Evolutionary conservation across 64 coral and sea anemone genomes (phyloP).

Genomic region (Dendronephthya gigantea): DNA sequence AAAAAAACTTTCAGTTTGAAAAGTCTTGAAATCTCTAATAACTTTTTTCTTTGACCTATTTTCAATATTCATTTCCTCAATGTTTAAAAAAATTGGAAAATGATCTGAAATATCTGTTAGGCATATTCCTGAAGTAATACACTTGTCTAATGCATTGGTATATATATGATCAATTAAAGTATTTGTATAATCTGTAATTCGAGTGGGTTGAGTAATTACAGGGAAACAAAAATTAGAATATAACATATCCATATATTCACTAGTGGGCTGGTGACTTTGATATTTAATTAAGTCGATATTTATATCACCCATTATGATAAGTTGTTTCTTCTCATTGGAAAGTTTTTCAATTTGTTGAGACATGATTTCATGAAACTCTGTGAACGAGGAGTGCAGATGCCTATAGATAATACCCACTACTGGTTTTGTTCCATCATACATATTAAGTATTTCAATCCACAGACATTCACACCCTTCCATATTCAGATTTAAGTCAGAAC

Average conservation of each 20-base stretch:
- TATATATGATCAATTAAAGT: constrained; percentile 51
- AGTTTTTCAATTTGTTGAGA: no score
- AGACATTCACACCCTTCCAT: not conserved
- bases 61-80: constrained; percentile 8
- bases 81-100: constrained; percentile 36
- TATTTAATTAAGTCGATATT: constrained; percentile 41
- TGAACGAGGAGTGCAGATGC: not conserved
- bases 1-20: not conserved
- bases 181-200: constrained; percentile 32
- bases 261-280: constrained; percentile 34
- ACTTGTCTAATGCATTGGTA: constrained; percentile 5
- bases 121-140: constrained; percentile 19
- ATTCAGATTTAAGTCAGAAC: not conserved
- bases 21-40: constrained; percentile 39
- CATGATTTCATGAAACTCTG: not conserved
- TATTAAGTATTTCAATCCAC: constrained; percentile 9
- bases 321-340: not conserved
- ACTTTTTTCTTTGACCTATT: not conserved
- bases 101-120: constrained; percentile 47
- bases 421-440: not conserved
- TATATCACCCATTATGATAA: constrained; percentile 17
- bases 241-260: constrained; percentile 31
- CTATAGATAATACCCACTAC: constrained; percentile 16
- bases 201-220: constrained; percentile 36
- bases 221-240: constrained; percentile 29